A percentile compares a stretch with the other conserved stretches of the same genome.
Conservation (phyloP, 2,797 vertebrate species). For the Megaceryle alcyon region DNA sequence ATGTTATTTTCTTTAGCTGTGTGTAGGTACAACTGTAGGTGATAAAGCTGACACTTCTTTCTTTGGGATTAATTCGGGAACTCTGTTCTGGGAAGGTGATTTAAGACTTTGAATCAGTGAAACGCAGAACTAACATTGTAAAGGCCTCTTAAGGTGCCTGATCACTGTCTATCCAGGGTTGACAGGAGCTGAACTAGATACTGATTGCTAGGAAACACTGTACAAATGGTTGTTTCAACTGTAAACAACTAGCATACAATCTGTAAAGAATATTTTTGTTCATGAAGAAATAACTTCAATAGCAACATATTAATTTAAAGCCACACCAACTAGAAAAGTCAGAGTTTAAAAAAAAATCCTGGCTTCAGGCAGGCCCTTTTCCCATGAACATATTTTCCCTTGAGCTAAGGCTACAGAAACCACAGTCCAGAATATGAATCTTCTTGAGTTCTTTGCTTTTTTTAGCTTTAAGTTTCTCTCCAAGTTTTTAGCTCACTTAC, state of each 20-base stretch:
- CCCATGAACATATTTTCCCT: constrained; percentile 60
- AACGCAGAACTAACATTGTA: not conserved
- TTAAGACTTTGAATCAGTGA: not conserved
- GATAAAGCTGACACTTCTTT: not conserved
- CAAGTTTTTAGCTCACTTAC: constrained; percentile 40
- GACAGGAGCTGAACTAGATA: not conserved
- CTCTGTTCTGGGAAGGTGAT: not conserved
- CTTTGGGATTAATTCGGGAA: not conserved
- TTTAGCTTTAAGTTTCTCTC: constrained; percentile 51
- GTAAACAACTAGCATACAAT: not conserved
- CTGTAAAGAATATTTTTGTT: constrained; percentile 20
- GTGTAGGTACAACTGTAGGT: not conserved
- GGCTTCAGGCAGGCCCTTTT: constrained; percentile 41
- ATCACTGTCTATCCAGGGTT: not conserved
- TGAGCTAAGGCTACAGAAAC: constrained; percentile 51
- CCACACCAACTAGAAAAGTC: not conserved
- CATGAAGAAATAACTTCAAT: constrained; percentile 1
- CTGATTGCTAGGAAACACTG: not conserved
- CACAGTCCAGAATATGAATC: constrained; percentile 57
- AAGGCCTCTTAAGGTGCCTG: not conserved
- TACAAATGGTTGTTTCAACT: constrained; percentile 8
- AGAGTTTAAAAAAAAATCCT: constrained; percentile 35
- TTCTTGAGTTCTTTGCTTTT: constrained; percentile 55
- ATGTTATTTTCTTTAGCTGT: not conserved
- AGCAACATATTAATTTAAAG: constrained; percentile 35